These are phyloP conservation scores for Calephelis virginiensis DNA, from an alignment of 1,140 invertebrate genomes.

Conservation along the genomic window DNA sequence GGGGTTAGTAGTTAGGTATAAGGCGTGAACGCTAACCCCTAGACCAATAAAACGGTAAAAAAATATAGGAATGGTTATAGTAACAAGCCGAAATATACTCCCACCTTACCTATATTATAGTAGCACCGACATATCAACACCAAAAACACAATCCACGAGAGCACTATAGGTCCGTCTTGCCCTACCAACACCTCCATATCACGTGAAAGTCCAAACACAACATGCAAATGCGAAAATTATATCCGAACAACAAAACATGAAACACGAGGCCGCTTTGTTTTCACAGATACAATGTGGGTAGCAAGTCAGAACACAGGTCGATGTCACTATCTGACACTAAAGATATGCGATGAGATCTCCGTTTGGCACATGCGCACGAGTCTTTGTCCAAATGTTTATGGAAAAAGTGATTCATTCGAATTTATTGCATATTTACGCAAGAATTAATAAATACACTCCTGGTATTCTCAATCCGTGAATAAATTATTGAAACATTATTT, in stretches of 20 bases:
- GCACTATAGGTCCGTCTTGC: slow-evolving; percentile 60
- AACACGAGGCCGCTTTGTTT: slow-evolving; percentile 17
- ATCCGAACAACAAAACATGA: slow-evolving; percentile 19
- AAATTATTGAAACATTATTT: too few species aligned
- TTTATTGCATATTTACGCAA: neutral
- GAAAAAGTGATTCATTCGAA: slow-evolving; percentile 39
- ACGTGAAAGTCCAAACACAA: slow-evolving; percentile 18
- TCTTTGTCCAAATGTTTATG: slow-evolving; percentile 54
- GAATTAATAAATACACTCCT: too few species aligned
- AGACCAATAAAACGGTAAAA: too few species aligned
- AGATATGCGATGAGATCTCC: slow-evolving; percentile 57
- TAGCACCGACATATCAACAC: slow-evolving; percentile 67
- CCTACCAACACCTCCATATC: slow-evolving; percentile 56
- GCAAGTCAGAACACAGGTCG: slow-evolving; percentile 53
- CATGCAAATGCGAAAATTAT: slow-evolving; percentile 19
- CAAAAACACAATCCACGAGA: slow-evolving; percentile 70
- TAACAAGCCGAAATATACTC: neutral
- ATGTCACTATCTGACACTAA: slow-evolving; percentile 66
- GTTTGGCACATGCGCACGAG: slow-evolving; percentile 62
- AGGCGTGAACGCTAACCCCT: too few species aligned
- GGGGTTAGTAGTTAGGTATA: too few species aligned
- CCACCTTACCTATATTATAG: slow-evolving; percentile 53
- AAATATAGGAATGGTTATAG: too few species aligned
- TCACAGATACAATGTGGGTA: slow-evolving; percentile 34
- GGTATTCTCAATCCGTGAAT: too few species aligned